phyloP scores from a whole-genome alignment of 2,797 vertebrate genomes.

The Myotis planiceps region DNA sequence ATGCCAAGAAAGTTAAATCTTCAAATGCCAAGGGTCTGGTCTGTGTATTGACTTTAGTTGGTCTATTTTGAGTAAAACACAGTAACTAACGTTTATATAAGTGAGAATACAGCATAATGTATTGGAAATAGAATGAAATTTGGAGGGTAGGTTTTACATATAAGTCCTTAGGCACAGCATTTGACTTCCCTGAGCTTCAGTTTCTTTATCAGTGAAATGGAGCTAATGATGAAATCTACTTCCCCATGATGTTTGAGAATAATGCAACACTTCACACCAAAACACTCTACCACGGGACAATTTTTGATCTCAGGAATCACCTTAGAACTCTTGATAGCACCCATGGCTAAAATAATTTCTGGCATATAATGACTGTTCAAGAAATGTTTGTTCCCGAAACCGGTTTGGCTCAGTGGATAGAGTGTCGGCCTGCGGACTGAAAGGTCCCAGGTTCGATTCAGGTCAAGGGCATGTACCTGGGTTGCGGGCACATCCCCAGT shows the following conservation, averaged over 20 bases:
- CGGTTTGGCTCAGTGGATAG: too few relatives aligned
- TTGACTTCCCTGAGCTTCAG: not conserved
- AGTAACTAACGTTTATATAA: not conserved
- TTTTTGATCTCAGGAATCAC: not conserved
- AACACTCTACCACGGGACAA: not conserved
- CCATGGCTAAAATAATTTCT: not conserved
- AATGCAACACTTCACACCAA: not conserved
- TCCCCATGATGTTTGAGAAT: not conserved
- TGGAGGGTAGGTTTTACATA: not conserved
- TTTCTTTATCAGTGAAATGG: not conserved
- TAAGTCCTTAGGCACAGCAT: not conserved
- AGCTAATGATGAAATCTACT: not conserved
- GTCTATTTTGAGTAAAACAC: slow-evolving; percentile 47
- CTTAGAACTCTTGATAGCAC: not conserved
- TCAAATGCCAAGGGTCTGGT: not conserved
- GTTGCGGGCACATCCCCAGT: too few relatives aligned
- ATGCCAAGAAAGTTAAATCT: not conserved
- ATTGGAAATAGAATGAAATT: not conserved
- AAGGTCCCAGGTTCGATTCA: too few relatives aligned
- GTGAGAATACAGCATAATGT: not conserved
- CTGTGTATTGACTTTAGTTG: not conserved
- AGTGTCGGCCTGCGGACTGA: too few relatives aligned
- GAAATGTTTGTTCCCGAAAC: slow-evolving; percentile 19
- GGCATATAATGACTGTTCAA: not conserved
- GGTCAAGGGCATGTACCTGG: too few relatives aligned